Percentiles rank a stretch among this genome's conserved stretches.
phyloP scores from a whole-genome alignment of 2,113 vertebrate species.

The Pitta sordida region DNA sequence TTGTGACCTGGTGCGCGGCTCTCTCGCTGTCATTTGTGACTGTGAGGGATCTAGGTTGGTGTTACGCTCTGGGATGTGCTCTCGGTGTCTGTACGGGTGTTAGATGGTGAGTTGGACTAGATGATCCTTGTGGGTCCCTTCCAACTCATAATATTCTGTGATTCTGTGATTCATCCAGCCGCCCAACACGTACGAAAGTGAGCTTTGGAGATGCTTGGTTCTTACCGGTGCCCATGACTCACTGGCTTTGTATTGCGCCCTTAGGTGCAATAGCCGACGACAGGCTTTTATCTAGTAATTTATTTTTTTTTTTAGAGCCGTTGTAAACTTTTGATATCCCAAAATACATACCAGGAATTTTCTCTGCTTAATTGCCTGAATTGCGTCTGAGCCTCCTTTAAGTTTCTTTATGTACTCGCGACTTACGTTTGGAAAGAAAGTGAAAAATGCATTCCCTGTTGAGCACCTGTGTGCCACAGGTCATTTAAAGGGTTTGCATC shows the following conservation, averaged over 20 bases:
- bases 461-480: neutral
- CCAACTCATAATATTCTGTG: too few relatives aligned
- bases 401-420: neutral
- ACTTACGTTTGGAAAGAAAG: neutral
- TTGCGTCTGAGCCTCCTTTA: neutral
- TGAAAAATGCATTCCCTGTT: neutral
- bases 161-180: too few relatives aligned
- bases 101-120: too few relatives aligned
- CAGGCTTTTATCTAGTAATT: neutral
- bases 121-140: too few relatives aligned
- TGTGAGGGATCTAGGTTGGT: too few relatives aligned
- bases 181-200: fast-evolving
- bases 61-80: too few relatives aligned
- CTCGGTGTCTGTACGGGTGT: too few relatives aligned
- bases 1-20: too few relatives aligned
- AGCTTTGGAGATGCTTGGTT: neutral
- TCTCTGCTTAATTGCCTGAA: neutral
- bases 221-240: fast-evolving
- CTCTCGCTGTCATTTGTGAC: fast-evolving
- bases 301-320: neutral
- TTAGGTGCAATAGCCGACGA: fast-evolving
- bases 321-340: neutral
- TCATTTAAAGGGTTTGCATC: neutral
- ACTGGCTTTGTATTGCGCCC: too few relatives aligned
- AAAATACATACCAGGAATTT: fast-evolving